Evolutionary conservation across 2,888 invertebrate species (phyloP), one percentile per base, ranked within the genome.

Genomic region (Marasmarcha lunaedactyla): DNA sequence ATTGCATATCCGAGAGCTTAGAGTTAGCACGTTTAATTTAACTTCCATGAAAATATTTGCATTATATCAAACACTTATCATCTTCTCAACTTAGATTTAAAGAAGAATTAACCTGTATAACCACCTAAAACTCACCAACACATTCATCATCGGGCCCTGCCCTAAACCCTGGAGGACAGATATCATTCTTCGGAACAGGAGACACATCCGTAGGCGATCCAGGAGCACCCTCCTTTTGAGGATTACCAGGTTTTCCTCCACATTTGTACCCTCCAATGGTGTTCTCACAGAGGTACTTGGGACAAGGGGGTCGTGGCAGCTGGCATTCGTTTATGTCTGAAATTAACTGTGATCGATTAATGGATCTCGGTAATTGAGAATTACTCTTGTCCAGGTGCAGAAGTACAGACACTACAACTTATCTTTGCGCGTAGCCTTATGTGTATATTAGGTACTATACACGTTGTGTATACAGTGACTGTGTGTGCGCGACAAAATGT

Each of bases 281-380:
- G 51, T 85, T 85, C 55, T 79, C 72, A 40, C 85, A 85, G 1
- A 83, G 59, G 47, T 83, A 81, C 43, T 78, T 79, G 0, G 81
- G 73, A 40, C 84, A 84, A 0, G 83, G 81, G 1, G 84, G 81
- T 0, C 71, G 61, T 0, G 81, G 71, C 1, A 76, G 56, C 35
- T 77, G 73, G 38, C 97, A 97, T 71, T 97, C 97, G 61, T 97
- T 90, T 25, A 97, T 89, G 63, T 98, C 98, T 78, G 50, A n/a
- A 30, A 30, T 30, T 30, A 30, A 30, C 30, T n/a, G n/a, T n/a
- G n/a, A n/a, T n/a, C n/a, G n/a, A n/a, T n/a, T 30, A 30, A 30
- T 9, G 9, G 4, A 30, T n/a, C 6, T 30, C 10, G 10, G 11
- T 20, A 20, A 20, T 5, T 20, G 12, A 50, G 46, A 33, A 33